phyloP scores from a whole-genome alignment of 2,113 vertebrate genomes.

The Tragulus kanchil region DNA sequence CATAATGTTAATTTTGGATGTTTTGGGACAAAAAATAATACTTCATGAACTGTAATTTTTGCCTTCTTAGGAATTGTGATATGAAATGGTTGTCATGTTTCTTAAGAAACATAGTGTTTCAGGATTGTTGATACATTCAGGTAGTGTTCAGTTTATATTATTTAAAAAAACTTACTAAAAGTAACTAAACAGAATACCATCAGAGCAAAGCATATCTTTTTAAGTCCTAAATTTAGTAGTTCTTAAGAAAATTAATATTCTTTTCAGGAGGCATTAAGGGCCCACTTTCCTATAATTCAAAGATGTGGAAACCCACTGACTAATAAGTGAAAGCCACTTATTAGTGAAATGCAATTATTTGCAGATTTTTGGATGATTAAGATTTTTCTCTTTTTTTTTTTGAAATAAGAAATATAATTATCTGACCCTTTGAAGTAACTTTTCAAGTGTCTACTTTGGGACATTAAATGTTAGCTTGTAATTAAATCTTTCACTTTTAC shows the following conservation, averaged over 20 bases:
- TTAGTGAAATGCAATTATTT: neutral
- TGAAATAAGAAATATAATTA: slow-evolving; percentile 4
- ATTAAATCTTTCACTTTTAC: neutral
- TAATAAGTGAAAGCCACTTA: neutral
- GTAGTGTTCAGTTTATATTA: neutral
- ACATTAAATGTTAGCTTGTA: neutral
- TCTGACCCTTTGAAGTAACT: neutral
- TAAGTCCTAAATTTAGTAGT: slow-evolving; percentile 61
- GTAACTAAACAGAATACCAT: slow-evolving; percentile 12
- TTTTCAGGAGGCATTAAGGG: slow-evolving; percentile 14
- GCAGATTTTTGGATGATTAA: neutral
- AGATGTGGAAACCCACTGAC: neutral
- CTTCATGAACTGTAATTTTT: too few species aligned
- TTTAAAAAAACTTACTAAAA: slow-evolving; percentile 43
- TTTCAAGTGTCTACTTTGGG: neutral
- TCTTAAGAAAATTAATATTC: slow-evolving; percentile 61
- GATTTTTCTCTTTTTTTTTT: neutral
- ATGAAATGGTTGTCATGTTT: neutral
- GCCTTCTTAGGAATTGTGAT: neutral
- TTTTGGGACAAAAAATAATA: slow-evolving; percentile 20
- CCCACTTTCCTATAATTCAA: neutral
- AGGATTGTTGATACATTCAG: neutral
- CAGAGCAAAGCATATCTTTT: neutral
- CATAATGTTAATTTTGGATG: neutral
- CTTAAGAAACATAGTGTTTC: neutral